Evolutionary conservation across 2,797 vertebrate genomes (phyloP).

Genomic region (Pseudochirops cupreus): DNA sequence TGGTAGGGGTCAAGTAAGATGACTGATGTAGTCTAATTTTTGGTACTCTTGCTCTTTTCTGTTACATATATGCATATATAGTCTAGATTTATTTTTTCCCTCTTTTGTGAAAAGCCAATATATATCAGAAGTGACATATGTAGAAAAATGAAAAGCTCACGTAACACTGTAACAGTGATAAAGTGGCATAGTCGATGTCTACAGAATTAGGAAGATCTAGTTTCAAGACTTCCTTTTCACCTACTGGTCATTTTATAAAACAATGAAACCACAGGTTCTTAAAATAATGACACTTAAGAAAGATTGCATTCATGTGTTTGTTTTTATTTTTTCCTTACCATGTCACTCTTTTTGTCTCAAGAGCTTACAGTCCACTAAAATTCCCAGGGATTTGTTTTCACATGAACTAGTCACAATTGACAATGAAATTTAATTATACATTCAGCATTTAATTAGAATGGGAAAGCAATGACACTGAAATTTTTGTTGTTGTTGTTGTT

Average conservation of each 20-base stretch:
- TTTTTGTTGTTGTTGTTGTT: constrained; percentile 26
- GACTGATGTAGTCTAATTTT: not conserved
- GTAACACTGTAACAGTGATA: not conserved
- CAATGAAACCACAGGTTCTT: not conserved
- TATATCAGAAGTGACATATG: not conserved
- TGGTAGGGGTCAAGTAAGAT: not conserved
- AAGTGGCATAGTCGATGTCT: not conserved
- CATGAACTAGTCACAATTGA: not conserved
- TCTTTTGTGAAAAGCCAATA: not conserved
- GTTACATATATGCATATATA: not conserved
- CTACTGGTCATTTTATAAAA: not conserved
- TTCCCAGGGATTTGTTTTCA: not conserved
- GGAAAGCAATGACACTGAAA: constrained; percentile 9
- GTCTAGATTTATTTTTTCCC: not conserved
- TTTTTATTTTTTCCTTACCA: not conserved
- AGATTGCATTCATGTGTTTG: not conserved
- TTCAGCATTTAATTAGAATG: constrained; percentile 27
- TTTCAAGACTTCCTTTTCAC: not conserved
- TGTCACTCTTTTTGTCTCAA: not conserved
- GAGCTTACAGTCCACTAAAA: not conserved
- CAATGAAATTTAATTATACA: constrained; percentile 20
- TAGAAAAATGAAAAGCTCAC: not conserved
- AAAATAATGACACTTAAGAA: not conserved
- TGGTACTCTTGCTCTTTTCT: not conserved
- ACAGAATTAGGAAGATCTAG: not conserved